phyloP scores from a whole-genome alignment of 2,888 invertebrate species.

The Bruchidius siliquastri region DNA sequence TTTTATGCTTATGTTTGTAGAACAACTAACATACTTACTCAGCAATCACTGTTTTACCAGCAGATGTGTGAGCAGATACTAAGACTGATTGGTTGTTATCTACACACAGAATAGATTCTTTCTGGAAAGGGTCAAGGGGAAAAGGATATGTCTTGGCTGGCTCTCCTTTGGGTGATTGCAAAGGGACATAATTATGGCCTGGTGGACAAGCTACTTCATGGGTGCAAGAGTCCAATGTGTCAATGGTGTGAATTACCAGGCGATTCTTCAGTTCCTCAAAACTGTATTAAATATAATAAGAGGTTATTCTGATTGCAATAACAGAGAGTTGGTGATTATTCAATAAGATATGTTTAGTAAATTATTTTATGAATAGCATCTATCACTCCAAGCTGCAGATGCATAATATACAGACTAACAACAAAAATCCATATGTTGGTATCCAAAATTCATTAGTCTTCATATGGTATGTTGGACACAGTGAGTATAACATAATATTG shows the following conservation, averaged over 20 bases:
- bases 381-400: too few species aligned
- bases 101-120: constrained; percentile 92
- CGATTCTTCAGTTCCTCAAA: constrained; percentile 72
- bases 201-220: constrained; percentile 96
- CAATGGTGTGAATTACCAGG: constrained; percentile 82
- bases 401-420: too few species aligned
- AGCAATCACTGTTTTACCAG: constrained; percentile 98
- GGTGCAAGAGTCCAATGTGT: constrained; percentile 87
- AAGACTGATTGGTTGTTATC: constrained; percentile 97
- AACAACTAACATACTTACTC: constrained; percentile 63
- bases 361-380: too few species aligned
- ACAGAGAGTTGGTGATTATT: too few species aligned
- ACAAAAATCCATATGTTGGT: too few species aligned
- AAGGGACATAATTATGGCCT: constrained; percentile 68
- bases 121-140: constrained; percentile 95
- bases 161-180: constrained; percentile 55
- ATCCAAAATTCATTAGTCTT: too few species aligned
- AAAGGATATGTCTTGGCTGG: constrained; percentile 94
- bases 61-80: constrained; percentile 98
- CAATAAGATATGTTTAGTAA: too few species aligned
- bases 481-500: too few species aligned
- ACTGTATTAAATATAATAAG: constrained; percentile 44
- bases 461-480: too few species aligned
- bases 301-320: background rate
- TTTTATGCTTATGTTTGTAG: too few species aligned